These are phyloP conservation scores for Neuroscelio doddi DNA, from an alignment of 2,888 invertebrate species.

Conservation along the genomic window DNA sequence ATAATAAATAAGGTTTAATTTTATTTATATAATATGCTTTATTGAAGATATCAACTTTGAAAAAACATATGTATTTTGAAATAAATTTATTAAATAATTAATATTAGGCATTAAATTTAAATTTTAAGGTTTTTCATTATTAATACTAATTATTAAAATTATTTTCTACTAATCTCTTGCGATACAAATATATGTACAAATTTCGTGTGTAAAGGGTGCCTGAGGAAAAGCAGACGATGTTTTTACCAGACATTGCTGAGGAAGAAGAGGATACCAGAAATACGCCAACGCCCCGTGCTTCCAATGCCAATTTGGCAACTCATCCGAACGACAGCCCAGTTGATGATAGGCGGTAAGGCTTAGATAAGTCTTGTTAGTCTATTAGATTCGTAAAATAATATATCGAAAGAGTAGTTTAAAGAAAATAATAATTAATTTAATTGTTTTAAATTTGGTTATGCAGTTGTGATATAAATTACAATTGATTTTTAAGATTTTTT, in stretches of 20 bases:
- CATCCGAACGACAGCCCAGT: conserved; percentile 58
- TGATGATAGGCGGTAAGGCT: conserved; percentile 61
- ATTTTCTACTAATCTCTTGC: neutral
- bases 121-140: neutral
- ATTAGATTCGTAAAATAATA: conserved; percentile 24
- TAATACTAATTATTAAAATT: neutral
- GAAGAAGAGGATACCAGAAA: conserved; percentile 69
- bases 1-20: no score
- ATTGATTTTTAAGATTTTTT: no score
- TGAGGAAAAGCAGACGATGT: conserved; percentile 74
- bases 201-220: conserved; percentile 70
- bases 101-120: neutral
- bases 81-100: no score
- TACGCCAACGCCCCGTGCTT: conserved; percentile 57
- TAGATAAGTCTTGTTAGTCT: conserved; percentile 33
- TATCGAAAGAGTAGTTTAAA: neutral
- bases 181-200: neutral
- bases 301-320: conserved; percentile 56
- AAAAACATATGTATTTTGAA: no score
- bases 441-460: no score
- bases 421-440: no score
- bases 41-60: no score
- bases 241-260: conserved; percentile 74
- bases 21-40: no score
- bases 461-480: no score